phyloP scores from a whole-genome alignment of 2,113 vertebrate species.

The Neogale vison region DNA sequence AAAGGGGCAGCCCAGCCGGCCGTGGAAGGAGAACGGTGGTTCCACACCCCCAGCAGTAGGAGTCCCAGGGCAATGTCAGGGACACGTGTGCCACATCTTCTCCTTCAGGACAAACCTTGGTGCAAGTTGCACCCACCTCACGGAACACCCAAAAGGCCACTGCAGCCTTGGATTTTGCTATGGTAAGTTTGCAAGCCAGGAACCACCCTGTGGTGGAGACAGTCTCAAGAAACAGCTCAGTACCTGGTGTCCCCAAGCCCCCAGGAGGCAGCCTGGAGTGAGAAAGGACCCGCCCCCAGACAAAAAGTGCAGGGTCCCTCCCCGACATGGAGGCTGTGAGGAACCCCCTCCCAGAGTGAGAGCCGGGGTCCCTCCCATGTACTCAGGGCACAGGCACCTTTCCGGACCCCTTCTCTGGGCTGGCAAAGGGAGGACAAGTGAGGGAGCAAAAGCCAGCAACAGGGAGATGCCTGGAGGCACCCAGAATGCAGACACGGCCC shows the following conservation, averaged over 20 bases:
- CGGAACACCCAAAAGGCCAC: background rate
- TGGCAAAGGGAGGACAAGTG: background rate
- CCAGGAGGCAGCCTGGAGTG: too few relatives aligned
- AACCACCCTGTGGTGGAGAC: background rate
- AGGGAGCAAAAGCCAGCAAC: background rate
- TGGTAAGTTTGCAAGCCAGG: fast-evolving
- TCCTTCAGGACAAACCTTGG: background rate
- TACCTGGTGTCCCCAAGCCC: background rate
- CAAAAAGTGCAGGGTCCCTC: background rate
- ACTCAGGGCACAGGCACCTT: background rate
- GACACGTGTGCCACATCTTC: background rate
- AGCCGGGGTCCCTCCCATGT: too few relatives aligned
- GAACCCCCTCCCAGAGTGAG: background rate
- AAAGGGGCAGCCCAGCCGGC: fast-evolving
- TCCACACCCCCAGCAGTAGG: background rate
- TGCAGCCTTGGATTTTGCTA: background rate
- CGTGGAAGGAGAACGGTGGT: background rate
- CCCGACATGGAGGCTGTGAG: background rate
- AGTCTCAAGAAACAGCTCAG: background rate
- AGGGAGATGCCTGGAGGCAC: background rate
- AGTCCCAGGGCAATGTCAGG: background rate
- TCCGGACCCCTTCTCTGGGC: background rate
- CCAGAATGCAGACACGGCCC: background rate
- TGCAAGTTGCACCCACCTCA: background rate
- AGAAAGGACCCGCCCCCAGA: background rate